phyloP scores from a whole-genome alignment of 2,797 vertebrate species.

The Nyctalus aviator region DNA sequence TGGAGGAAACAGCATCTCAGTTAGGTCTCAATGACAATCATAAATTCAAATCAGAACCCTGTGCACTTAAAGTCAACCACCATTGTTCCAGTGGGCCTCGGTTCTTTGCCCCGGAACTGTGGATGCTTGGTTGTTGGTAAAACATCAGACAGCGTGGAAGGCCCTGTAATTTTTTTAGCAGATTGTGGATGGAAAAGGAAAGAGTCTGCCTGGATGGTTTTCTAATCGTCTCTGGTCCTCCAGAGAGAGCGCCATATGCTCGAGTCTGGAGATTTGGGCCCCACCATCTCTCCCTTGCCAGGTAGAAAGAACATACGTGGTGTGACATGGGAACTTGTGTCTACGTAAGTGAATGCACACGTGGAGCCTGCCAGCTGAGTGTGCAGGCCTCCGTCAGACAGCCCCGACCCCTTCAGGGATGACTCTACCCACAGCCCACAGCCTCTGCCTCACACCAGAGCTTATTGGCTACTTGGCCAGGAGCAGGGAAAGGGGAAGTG shows the following conservation, averaged over 20 bases:
- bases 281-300: not conserved
- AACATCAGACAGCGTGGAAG: not conserved
- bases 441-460: not conserved
- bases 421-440: not conserved
- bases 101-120: not conserved
- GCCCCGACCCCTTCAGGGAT: not conserved
- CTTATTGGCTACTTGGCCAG: not conserved
- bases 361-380: not conserved
- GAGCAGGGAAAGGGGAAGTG: not conserved
- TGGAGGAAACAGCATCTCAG: not conserved
- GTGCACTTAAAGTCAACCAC: not conserved
- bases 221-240: conserved; percentile 8
- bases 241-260: not conserved
- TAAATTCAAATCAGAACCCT: not conserved
- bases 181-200: conserved; percentile 13
- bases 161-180: conserved; percentile 10
- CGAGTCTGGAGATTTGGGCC: not conserved
- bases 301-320: not conserved
- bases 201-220: conserved; percentile 3
- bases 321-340: not conserved
- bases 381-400: not conserved
- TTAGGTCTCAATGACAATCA: not conserved
- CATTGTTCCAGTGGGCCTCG: not conserved
- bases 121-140: not conserved
- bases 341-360: not conserved